phyloP scores from a whole-genome alignment of 2,113 vertebrate species.

The Orcinus orca region DNA sequence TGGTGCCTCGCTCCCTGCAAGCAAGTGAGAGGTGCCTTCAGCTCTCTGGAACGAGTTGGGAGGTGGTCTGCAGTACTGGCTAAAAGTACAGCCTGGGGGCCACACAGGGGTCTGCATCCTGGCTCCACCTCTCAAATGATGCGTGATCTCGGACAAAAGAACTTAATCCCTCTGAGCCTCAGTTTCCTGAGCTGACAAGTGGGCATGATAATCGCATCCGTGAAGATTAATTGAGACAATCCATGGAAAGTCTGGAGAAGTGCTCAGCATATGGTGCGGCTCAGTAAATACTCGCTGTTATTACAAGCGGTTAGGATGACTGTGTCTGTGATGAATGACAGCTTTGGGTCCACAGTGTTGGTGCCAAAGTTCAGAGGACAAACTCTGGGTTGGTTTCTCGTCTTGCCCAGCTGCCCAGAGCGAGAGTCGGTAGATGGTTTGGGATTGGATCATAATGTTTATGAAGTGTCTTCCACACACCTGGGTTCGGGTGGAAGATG shows the following conservation, averaged over 20 bases:
- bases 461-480: background rate
- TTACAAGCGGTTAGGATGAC: constrained; percentile 44
- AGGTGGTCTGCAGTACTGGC: background rate
- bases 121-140: background rate
- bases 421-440: background rate
- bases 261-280: constrained; percentile 44
- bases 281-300: constrained; percentile 45
- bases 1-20: background rate
- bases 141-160: background rate
- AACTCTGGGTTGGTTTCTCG: constrained; percentile 1
- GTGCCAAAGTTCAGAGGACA: constrained; percentile 67
- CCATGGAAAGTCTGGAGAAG: constrained; percentile 26
- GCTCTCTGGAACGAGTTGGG: background rate
- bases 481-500: background rate
- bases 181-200: constrained; percentile 64
- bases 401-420: constrained; percentile 50
- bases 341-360: constrained; percentile 22
- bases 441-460: constrained; percentile 21
- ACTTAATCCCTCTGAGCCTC: constrained; percentile 59
- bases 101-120: background rate
- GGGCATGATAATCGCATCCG: background rate
- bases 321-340: constrained; percentile 63
- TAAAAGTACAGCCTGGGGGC: background rate
- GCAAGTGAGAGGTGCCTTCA: background rate
- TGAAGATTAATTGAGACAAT: constrained; percentile 54